Conservation (phyloP, 1,140 invertebrate species). For the Wasmannia auropunctata region DNA sequence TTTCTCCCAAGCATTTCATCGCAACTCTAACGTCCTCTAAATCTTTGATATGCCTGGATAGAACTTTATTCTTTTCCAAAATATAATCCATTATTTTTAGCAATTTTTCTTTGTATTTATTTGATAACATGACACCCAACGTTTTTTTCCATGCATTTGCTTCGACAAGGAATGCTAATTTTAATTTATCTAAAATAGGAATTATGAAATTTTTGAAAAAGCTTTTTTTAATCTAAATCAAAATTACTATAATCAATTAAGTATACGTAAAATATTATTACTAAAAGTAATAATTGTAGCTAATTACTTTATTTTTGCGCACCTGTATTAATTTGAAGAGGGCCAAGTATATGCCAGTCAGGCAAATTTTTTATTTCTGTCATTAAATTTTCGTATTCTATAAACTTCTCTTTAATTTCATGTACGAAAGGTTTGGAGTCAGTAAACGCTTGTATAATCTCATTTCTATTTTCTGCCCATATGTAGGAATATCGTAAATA, state of each 20-base stretch:
- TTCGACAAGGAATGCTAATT: conserved; percentile 89
- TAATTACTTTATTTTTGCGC: conserved; percentile 42
- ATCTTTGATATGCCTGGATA: conserved; percentile 89
- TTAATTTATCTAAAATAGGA: conserved; percentile 88
- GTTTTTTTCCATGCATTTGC: conserved; percentile 90
- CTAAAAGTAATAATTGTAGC: neutral
- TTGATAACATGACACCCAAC: conserved; percentile 87
- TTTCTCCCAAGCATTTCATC: conserved; percentile 91
- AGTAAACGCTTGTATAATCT: conserved; percentile 89
- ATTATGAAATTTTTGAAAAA: neutral
- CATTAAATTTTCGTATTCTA: conserved; percentile 89
- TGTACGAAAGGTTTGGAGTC: conserved; percentile 89
- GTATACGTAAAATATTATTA: neutral
- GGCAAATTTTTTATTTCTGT: conserved; percentile 88
- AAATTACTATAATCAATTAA: neutral
- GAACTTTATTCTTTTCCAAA: conserved; percentile 88
- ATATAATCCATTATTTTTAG: conserved; percentile 89
- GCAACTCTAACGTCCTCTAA: conserved; percentile 90
- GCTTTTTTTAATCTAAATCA: neutral
- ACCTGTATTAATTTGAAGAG: conserved; percentile 90
- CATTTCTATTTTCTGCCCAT: conserved; percentile 90
- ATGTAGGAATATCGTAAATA: conserved; percentile 88
- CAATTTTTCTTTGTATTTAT: conserved; percentile 88
- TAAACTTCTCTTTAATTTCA: conserved; percentile 91
- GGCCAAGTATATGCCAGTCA: conserved; percentile 87